Evolutionary conservation across 1,140 invertebrate genomes (phyloP), one percentile per base, ranked within the genome.

Genomic region (Diachasmimorpha longicaudata): DNA sequence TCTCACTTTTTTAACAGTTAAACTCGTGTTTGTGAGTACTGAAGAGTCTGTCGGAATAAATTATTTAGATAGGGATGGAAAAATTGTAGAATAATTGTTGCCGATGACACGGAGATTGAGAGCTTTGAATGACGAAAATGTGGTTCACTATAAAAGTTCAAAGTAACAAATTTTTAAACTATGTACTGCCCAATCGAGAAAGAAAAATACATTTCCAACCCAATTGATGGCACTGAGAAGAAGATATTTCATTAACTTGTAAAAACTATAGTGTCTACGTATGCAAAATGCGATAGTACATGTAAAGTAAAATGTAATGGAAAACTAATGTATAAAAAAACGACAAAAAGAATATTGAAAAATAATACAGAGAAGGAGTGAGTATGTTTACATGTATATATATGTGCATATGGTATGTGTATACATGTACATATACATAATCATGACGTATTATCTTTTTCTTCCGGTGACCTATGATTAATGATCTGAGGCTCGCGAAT

Each of bases 401-500:
- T 70, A 6, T 14, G 31, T 71, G 36, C 14, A 13, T 67, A 75
- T 79, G 79, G n/a, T 74, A 80, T 79, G 81, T 82, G 77, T 74
- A 78, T 81, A 79, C 73, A 76, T 76, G 19, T 70, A 39, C 58
- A 31, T 42, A 72, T 19, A 25, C 70, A 80, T 79, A 80, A 81
- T 81, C 80, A 80, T 81, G 79, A 82, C 82, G 77, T 81, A 81
- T 79, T 78, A 82, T 79, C 79, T 79, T 84, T 79, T 80, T 80
- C 78, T 71, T 78, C 78, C 39, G 39, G 81, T 78, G 79, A 78
- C 67, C 52, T 79, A 84, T 80, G 80, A 82, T 79, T 52, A 80
- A 77, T 82, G 79, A 79, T 85, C 81, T 85, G 85, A 85, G 80
- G 79, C 81, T 83, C 76, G 78, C 82, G 81, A 84, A 86, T 85